Evolutionary conservation across 2,888 invertebrate species (phyloP), one percentile per base, ranked within the genome.

Genomic region (Keiferia lycopersicella): DNA sequence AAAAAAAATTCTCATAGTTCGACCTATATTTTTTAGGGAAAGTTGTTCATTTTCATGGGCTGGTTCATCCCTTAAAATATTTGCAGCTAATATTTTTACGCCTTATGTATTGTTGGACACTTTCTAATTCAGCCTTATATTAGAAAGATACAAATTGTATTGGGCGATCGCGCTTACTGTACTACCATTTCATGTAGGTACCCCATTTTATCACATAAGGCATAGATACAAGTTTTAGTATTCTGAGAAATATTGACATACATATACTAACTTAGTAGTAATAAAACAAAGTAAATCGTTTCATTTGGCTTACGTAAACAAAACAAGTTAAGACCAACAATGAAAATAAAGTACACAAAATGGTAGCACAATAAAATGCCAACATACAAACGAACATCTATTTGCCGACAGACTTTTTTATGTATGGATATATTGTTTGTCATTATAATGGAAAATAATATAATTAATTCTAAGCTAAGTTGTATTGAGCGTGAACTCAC

Each of bases 41-140:
- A n/a, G n/a, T n/a, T n/a, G n/a, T n/a, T n/a, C n/a, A n/a, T n/a
- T n/a, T n/a, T n/a, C n/a, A n/a, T n/a, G n/a, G n/a, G n/a, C n/a
- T n/a, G n/a, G n/a, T n/a, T n/a, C n/a, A n/a, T n/a, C n/a, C n/a
- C n/a, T n/a, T n/a, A n/a, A n/a, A n/a, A n/a, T n/a, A n/a, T n/a
- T n/a, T n/a, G n/a, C n/a, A n/a, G n/a, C n/a, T n/a, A n/a, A n/a
- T n/a, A n/a, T n/a, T n/a, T n/a, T n/a, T n/a, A n/a, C n/a, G n/a
- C n/a, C n/a, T n/a, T n/a, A n/a, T 61, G 68, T 67, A 73, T 74
- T 71, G 68, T 81, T 83, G 83, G 86, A 85, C 86, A 86, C 86
- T 91, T 89, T 88, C 91, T 88, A 90, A 91, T 84, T 84, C 91
- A 91, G 91, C 91, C 91, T 91, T 90, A 82, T 76, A 89, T 91